phyloP scores from a whole-genome alignment of 2,888 invertebrate species.

The Chaetogeoica ovagalla region DNA sequence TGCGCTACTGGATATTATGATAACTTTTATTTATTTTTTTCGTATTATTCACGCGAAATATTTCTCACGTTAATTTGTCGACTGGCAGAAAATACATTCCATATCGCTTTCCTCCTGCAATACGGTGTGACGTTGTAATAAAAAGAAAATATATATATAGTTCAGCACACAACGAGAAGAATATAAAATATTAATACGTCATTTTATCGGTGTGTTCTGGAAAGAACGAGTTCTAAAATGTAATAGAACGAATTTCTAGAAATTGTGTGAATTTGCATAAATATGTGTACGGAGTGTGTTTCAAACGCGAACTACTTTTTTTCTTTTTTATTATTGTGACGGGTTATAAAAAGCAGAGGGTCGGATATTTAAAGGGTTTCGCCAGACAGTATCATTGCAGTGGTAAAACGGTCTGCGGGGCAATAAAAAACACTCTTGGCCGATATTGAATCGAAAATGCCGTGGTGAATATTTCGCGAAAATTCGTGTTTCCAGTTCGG shows the following conservation, averaged over 20 bases:
- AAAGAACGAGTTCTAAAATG: slow-evolving; percentile 40
- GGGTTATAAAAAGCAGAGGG: slow-evolving; percentile 53
- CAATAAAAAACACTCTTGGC: slow-evolving; percentile 53
- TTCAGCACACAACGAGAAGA: background rate
- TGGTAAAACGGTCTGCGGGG: slow-evolving; percentile 50
- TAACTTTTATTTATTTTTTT: background rate
- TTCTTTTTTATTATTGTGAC: slow-evolving; percentile 41
- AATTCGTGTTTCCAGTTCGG: slow-evolving; percentile 36
- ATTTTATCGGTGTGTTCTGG: slow-evolving; percentile 48
- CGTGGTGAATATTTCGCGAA: slow-evolving; percentile 35
- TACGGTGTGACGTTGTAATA: background rate
- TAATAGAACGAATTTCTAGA: slow-evolving; percentile 49
- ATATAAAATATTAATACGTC: slow-evolving; percentile 42
- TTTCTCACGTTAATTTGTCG: background rate
- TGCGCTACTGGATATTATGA: too few species aligned
- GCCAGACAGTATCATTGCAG: slow-evolving; percentile 51
- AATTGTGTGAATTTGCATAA: slow-evolving; percentile 49
- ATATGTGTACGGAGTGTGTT: slow-evolving; percentile 49
- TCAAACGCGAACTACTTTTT: slow-evolving; percentile 45
- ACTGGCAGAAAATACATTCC: background rate
- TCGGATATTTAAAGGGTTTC: slow-evolving; percentile 51
- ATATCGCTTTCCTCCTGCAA: background rate
- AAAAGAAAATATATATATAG: background rate
- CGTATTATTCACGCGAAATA: background rate
- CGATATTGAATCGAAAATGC: slow-evolving; percentile 51